phyloP scores from a whole-genome alignment of 1,140 invertebrate species.

The Lasaia peninsularis region DNA sequence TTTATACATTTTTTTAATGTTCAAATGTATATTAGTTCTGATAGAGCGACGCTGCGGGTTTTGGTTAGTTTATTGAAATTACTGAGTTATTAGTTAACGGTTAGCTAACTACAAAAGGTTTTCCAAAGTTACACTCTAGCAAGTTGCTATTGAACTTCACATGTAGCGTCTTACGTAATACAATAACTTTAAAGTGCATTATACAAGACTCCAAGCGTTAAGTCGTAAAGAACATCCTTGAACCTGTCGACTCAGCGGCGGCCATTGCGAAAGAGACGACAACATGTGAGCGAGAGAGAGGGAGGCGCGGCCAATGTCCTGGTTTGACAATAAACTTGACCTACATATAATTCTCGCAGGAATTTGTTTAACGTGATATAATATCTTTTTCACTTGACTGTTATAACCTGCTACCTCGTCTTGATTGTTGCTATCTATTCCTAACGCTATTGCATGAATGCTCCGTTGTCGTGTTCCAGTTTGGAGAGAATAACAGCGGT shows the following conservation, averaged over 20 bases:
- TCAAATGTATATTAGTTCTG: no score
- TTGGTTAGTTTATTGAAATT: no score
- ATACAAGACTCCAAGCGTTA: not conserved
- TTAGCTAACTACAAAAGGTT: no score
- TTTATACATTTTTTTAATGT: no score
- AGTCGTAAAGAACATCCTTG: constrained; percentile 14
- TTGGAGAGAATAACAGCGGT: no score
- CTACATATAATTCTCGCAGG: constrained; percentile 52
- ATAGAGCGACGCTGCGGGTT: no score
- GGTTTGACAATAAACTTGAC: constrained; percentile 60
- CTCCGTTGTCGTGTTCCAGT: no score
- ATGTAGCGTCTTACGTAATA: not conserved
- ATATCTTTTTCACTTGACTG: no score
- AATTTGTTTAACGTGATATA: constrained; percentile 17
- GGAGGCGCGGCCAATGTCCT: constrained; percentile 35
- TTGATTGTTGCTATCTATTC: no score
- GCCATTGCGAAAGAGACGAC: constrained; percentile 13
- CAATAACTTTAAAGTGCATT: not conserved
- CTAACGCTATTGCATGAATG: no score
- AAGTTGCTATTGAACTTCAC: not conserved
- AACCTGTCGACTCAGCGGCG: constrained; percentile 7
- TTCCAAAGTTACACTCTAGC: not conserved
- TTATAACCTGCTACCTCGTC: no score
- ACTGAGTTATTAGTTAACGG: no score
- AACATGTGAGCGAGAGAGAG: constrained; percentile 8